Conservation (phyloP, 2,113 vertebrate species). For the Rhinolophus sinicus region DNA sequence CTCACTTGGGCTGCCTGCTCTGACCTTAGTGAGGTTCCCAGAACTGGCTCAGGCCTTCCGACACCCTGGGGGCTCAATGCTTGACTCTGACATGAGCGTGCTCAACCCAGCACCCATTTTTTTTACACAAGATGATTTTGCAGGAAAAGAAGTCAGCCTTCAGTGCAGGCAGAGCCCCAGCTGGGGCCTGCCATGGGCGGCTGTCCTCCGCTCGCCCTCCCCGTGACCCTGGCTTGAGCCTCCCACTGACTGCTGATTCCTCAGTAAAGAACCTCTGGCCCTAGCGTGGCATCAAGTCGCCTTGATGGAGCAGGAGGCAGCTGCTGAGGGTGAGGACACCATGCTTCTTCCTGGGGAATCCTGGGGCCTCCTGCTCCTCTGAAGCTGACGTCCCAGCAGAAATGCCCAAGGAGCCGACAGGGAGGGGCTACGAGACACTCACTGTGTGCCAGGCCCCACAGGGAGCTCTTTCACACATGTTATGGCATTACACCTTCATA, state of each 20-base stretch:
- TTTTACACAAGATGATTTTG: background rate
- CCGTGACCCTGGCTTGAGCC: background rate
- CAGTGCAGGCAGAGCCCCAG: background rate
- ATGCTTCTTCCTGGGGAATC: background rate
- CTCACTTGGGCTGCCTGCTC: accelerated
- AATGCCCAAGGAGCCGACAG: accelerated
- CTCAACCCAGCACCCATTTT: background rate
- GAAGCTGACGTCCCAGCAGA: background rate
- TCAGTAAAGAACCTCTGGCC: background rate
- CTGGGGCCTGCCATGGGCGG: background rate
- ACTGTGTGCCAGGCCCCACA: background rate
- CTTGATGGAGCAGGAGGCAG: background rate
- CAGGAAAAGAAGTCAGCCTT: background rate
- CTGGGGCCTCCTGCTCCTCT: background rate
- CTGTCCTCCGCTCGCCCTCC: background rate
- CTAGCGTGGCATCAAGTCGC: background rate
- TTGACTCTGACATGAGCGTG: background rate
- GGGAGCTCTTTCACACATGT: too few relatives aligned
- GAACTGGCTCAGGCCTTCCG: background rate
- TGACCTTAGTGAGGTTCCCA: background rate
- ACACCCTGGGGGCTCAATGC: background rate
- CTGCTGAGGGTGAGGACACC: background rate
- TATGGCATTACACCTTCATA: background rate
- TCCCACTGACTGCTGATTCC: constrained; percentile 2
- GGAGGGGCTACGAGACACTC: background rate